Conservation (phyloP, 2,797 vertebrate species). For the Onychomys arenicola region DNA sequence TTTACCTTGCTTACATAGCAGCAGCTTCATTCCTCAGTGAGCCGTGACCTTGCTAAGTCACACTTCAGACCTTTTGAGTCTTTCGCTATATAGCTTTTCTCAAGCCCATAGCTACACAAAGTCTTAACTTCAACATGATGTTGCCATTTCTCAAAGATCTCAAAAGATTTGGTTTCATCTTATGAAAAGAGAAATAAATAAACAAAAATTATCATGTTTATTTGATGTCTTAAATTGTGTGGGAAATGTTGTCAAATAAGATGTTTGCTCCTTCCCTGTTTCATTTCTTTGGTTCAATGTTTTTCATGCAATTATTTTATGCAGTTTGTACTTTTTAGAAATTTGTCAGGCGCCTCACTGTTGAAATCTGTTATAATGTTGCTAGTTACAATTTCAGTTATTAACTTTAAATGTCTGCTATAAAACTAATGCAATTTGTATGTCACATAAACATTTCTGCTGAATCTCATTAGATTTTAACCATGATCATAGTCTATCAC, state of each 20-base stretch:
- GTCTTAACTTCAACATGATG: not conserved
- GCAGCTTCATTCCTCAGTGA: not conserved
- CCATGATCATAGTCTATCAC: not conserved
- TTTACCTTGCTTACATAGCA: not conserved
- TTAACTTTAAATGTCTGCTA: not conserved
- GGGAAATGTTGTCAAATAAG: not conserved
- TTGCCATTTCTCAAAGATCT: not conserved
- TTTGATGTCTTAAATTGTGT: not conserved
- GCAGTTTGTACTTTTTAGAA: not conserved
- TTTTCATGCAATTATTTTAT: not conserved
- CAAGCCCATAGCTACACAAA: not conserved
- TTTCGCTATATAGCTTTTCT: conserved; percentile 3
- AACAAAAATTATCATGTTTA: not conserved
- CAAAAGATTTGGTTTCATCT: not conserved
- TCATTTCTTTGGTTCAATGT: not conserved
- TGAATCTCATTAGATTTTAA: not conserved
- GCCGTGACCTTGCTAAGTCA: not conserved
- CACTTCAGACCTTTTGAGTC: not conserved
- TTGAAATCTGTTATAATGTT: not conserved
- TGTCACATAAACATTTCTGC: not conserved
- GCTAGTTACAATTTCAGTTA: not conserved
- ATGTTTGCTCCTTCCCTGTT: not conserved
- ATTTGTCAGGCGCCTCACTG: not conserved
- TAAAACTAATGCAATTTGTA: not conserved
- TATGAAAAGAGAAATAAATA: not conserved